Base-by-base conservation (phyloP, 2,888 invertebrate species). In the Ischnura elegans region DNA sequence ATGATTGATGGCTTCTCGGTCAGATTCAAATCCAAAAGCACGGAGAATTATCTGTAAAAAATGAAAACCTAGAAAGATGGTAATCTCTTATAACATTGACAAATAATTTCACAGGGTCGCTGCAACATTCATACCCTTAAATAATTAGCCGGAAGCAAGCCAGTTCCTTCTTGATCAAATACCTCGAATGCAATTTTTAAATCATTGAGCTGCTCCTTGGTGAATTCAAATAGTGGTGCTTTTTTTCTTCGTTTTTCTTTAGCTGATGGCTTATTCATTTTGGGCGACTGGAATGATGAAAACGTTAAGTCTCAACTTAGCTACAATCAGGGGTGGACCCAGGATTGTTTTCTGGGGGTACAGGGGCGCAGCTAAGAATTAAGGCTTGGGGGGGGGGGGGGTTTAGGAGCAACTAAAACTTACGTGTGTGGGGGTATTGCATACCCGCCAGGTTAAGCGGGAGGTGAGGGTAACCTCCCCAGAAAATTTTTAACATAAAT, bases 151-250 rank as follows among this genome's bases (percentile, higher is more conserved):
- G 90, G 90, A 16, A 90, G 43, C 36, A 90, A 36, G n/a, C 90
- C 90, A 13, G 61, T 90, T 45, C 90, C 90, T 43, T 90, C 90
- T n/a, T 90, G 66, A 55, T 90, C 90, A 61, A 90, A 90, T 25
- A 90, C 45, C 45, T 90, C 66, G 45, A 90, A 90, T 16, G 90
- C 90, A 8, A n/a, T n/a, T 61, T 61, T 55, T 43, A 90, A 25
- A 61, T 90, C 90, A 43, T 43, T 66, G 25, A 90, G 45, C 45
- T 90, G 90, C 6, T 90, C 90, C n/a, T 90, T 90, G 25, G 55
- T 90, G 61, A 90, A 90, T 36, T 90, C 61, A 43, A 90, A 90
- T 25, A 61, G 42, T 25, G 90, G 90, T 0, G 8, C 25, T 76
- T 36, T 76, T 36, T 13, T 76, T n/a, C 36, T 90, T 90, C 43